Evolutionary conservation across 2,113 vertebrate species (phyloP), one percentile per base, ranked within the genome.

Genomic region (Otis tarda): DNA sequence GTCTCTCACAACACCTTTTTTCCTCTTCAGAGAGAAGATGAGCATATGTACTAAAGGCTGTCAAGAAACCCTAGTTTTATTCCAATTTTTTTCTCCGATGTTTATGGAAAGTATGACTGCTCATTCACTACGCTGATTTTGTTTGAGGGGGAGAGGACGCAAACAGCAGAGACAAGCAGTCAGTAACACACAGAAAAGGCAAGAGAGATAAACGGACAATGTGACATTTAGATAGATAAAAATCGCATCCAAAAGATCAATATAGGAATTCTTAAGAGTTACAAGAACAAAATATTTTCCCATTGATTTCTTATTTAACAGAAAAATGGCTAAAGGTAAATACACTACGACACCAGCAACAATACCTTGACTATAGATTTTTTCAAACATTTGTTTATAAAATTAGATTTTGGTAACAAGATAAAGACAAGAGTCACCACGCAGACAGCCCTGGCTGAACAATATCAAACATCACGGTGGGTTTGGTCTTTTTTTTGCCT

Each of bases 261-360:
- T 95, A 92, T 0, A 75, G 89, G 97, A 93, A 95, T 94, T 97
- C 97, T 96, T 92, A 85, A 95, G 97, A 97, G 93, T 94, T 97
- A 98, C 96, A 97, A 95, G 94, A 96, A 95, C 59, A 97, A 98
- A 98, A 95, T 97, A 97, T 97, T 93, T 95, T 93, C 92, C 82
- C 96, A 97, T 97, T 83, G 97, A 98, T 97, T 97, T 96, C 96
- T 97, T 96, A 96, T 94, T 97, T 96, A 96, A 91, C 71, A 95
- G 93, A 94, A 96, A 97, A 96, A 94, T 28, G 78, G 90, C 70
- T 90, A 69, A 77, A 86, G 75, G 89, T 92, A 95, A 94, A 95
- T 61, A 95, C 74, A 85, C 25, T 33, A 22, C 27, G 2, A 37
- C 74, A 78, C 69, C 83, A 80, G 64, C 57, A 78, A 80, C 35